phyloP scores from a whole-genome alignment of 2,888 invertebrate genomes.

The Achlya flavicornis region DNA sequence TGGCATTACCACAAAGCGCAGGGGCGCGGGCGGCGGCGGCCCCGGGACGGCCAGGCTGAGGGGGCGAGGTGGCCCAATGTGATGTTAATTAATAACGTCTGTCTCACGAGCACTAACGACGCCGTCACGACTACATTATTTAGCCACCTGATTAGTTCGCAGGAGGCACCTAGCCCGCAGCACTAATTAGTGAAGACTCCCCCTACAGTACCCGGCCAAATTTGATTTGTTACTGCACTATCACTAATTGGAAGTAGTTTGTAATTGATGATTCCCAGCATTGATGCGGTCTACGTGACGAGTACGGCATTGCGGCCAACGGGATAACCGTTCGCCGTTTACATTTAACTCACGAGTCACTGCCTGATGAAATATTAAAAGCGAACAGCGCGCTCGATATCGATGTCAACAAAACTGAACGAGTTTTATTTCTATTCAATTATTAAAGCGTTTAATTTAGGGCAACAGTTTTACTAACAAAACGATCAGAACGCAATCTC shows the following conservation, averaged over 20 bases:
- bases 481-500: constrained; percentile 82
- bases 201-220: constrained; percentile 63
- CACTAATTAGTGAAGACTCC: constrained; percentile 75
- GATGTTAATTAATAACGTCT: constrained; percentile 83
- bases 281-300: constrained; percentile 53
- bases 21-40: constrained; percentile 22
- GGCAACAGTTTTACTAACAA: constrained; percentile 81
- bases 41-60: constrained; percentile 28
- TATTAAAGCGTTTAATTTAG: constrained; percentile 83
- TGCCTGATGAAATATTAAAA: constrained; percentile 69
- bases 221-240: constrained; percentile 79
- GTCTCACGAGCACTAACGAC: constrained; percentile 79
- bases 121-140: constrained; percentile 82
- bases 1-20: constrained; percentile 16
- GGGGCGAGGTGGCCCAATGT: constrained; percentile 54
- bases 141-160: constrained; percentile 81
- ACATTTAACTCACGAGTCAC: constrained; percentile 56
- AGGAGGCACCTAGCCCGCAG: constrained; percentile 69
- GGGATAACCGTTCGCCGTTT: constrained; percentile 44
- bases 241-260: constrained; percentile 74
- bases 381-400: constrained; percentile 50
- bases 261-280: constrained; percentile 66
- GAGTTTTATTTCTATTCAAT: constrained; percentile 79
- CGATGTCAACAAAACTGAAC: constrained; percentile 62
- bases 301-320: constrained; percentile 17